Conservation (phyloP, 2,888 invertebrate species). For the Pandemis heparana region DNA sequence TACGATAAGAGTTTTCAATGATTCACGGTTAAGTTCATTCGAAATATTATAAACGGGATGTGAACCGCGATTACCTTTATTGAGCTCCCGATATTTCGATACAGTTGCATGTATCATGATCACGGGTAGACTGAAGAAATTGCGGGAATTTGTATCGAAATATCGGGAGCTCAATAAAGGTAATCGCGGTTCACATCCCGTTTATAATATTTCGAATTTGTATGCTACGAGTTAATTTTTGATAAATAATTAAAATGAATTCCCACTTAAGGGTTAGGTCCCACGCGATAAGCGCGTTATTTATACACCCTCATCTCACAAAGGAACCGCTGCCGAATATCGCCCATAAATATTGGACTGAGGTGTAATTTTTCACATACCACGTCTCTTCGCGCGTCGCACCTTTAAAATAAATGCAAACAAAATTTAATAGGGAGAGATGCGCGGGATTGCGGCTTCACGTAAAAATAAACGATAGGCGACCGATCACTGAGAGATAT, state of each 20-base stretch:
- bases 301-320: slow-evolving; percentile 84
- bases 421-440: slow-evolving; percentile 86
- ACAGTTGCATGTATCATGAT: too few relatives aligned
- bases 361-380: slow-evolving; percentile 87
- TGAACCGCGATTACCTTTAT: too few relatives aligned
- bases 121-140: too few relatives aligned
- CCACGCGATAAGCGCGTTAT: slow-evolving; percentile 86
- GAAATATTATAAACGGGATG: too few relatives aligned
- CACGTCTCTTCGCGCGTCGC: slow-evolving; percentile 84
- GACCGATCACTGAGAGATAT: slow-evolving; percentile 73
- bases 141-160: too few relatives aligned
- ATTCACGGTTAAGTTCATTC: too few relatives aligned
- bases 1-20: slow-evolving; percentile 38
- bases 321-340: slow-evolving; percentile 86
- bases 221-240: slow-evolving; percentile 57
- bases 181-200: too few relatives aligned
- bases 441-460: slow-evolving; percentile 83
- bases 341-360: slow-evolving; percentile 86
- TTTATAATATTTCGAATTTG: too few relatives aligned
- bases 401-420: slow-evolving; percentile 86
- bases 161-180: too few relatives aligned
- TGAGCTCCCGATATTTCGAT: too few relatives aligned
- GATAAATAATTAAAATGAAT: slow-evolving; percentile 84
- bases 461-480: slow-evolving; percentile 83
- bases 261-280: slow-evolving; percentile 83